phyloP scores from a whole-genome alignment of 2,797 vertebrate genomes.

The Acanthurus tractus region DNA sequence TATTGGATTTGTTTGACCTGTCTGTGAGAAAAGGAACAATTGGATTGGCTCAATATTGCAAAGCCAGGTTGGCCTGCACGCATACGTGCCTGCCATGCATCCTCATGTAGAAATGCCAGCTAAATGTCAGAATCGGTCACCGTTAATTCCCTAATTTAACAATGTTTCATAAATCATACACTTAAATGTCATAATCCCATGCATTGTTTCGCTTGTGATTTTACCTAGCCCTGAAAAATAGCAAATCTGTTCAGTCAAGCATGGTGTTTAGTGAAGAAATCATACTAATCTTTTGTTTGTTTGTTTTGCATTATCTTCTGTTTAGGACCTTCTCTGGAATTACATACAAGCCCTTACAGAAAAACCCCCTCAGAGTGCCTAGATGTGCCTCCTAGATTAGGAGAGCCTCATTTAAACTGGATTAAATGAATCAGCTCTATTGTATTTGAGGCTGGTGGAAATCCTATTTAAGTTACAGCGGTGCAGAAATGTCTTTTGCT shows the following conservation, averaged over 20 bases:
- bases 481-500: conserved; percentile 33
- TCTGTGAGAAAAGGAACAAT: conserved; percentile 37
- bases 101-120: conserved; percentile 66
- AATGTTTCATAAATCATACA: conserved; percentile 27
- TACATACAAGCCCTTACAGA: not conserved
- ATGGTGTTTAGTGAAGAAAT: not conserved
- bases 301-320: not conserved
- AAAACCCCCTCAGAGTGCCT: not conserved
- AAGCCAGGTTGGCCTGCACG: conserved; percentile 2
- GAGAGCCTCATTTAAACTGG: conserved; percentile 50
- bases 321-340: conserved; percentile 2
- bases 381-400: conserved; percentile 47
- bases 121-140: conserved; percentile 68
- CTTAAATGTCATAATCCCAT: conserved; percentile 51
- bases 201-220: conserved; percentile 21
- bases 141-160: conserved; percentile 46
- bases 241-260: not conserved
- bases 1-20: conserved; percentile 40
- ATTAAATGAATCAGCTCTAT: conserved; percentile 51
- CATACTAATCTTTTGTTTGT: not conserved
- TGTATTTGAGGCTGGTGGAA: conserved; percentile 44
- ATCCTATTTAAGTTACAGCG: conserved; percentile 49
- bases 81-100: not conserved
- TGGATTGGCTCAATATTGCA: conserved; percentile 31
- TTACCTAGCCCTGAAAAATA: conserved; percentile 1